Base-by-base conservation (phyloP, 2,113 vertebrate species). In the Neotragus moschatus region DNA sequence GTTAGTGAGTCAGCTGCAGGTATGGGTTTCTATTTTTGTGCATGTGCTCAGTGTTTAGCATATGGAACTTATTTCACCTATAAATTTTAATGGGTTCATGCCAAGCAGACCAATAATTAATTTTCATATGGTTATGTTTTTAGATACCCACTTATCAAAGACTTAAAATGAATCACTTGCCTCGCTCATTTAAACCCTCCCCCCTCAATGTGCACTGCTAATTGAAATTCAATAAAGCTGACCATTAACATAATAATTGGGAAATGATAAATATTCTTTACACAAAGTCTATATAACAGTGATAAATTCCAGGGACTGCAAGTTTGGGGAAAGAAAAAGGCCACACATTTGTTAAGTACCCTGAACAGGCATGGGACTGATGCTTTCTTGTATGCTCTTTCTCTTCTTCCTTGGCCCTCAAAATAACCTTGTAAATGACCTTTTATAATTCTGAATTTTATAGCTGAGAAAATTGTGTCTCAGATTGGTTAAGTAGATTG, bases 381-480 rank as follows among this genome's bases (percentile, higher is more conserved):
- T 47, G 25, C 51, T 85, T 85, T 58, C 36, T 16, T 13, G 2
- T 30, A 8, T 79, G 89, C 25, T 77, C 36, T 58, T 88, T 84
- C n/a, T 51, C 85, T 93, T 79, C 86, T 51, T 94, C 84, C 36
- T 85, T 84, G 77, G 13, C 49, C 73, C 19, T 75, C 51, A 15
- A 17, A 95, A 39, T 88, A n/a, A 56, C 51, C 51, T 93, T 56
- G 55, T 49, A 53, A 80, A 25, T 81, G 30, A 93, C 58, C 75
- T 94, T 96, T 94, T 47, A 49, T 73, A 84, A 45, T 86, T 63
- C 61, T 73, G 85, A 55, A 63, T 45, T 96, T 92, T 97, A 92
- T 26, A 94, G 51, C 47, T 87, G 79, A 96, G 94, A 90, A 96
- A 73, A 89, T 19, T 33, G 55, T 84, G 80, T 81, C 56, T 86